These are phyloP conservation scores for Andrena camellia DNA, from an alignment of 2,888 invertebrate species.

Conservation along the genomic window DNA sequence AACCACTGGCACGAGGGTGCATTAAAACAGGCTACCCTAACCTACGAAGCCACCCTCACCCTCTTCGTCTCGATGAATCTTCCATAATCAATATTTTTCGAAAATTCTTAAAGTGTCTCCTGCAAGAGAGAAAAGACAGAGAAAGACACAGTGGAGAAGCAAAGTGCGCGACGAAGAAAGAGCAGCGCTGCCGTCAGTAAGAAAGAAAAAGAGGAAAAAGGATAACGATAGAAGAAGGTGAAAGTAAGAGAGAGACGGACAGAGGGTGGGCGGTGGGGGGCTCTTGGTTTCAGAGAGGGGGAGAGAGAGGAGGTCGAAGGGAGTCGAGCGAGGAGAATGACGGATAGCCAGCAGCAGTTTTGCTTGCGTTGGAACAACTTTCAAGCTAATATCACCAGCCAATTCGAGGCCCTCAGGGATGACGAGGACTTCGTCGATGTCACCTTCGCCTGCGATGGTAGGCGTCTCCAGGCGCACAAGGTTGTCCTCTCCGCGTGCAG, in stretches of 20 bases:
- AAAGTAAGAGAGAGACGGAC: conserved; percentile 55
- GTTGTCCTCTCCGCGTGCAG: conserved; percentile 94
- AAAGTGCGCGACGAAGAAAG: conserved; percentile 54
- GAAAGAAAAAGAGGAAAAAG: conserved; percentile 59
- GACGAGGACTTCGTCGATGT: conserved; percentile 96
- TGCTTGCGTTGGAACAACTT: conserved; percentile 96
- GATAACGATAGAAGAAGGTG: conserved; percentile 53
- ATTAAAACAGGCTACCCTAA: conserved; percentile 57
- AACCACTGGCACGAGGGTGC: conserved; percentile 58
- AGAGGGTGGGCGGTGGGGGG: conserved; percentile 62
- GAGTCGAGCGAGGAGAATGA: conserved; percentile 83
- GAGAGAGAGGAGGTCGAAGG: conserved; percentile 71
- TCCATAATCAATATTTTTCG: conserved; percentile 51
- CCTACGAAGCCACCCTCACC: conserved; percentile 60
- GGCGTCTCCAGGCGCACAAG: conserved; percentile 94
- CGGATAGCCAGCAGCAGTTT: conserved; percentile 91
- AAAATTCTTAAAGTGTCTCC: conserved; percentile 55
- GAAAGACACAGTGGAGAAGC: conserved; percentile 44
- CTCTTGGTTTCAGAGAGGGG: conserved; percentile 52
- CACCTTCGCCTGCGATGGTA: conserved; percentile 94
- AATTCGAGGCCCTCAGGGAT: conserved; percentile 93
- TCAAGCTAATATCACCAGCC: conserved; percentile 94
- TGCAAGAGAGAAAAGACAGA: conserved; percentile 44
- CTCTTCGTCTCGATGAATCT: conserved; percentile 62
- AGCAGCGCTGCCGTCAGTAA: conserved; percentile 49